A percentile compares a stretch with the other conserved stretches of the same genome.
These are phyloP conservation scores for Pogonognathellus flavescens DNA, from an alignment of 1,140 invertebrate species.

Conservation along the genomic window DNA sequence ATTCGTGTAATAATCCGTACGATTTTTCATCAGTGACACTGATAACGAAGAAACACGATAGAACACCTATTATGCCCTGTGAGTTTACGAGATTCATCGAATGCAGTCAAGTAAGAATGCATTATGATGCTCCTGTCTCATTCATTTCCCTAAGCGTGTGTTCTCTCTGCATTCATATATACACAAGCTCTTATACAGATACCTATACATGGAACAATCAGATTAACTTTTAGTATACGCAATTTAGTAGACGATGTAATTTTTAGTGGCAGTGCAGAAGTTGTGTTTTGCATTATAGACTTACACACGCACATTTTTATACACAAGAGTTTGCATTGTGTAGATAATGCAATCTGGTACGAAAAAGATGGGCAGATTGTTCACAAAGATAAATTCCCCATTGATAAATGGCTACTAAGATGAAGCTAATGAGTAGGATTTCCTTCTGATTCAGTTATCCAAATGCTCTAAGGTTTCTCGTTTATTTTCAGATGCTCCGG, in stretches of 20 bases:
- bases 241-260: no score
- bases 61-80: no score
- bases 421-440: constrained; percentile 28
- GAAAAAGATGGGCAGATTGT: neutral
- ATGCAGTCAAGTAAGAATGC: no score
- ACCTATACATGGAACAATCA: no score
- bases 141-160: no score
- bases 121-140: no score
- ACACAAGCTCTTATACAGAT: no score
- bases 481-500: constrained; percentile 64
- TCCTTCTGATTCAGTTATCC: neutral
- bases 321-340: neutral
- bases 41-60: constrained; percentile 32
- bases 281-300: no score
- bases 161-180: no score
- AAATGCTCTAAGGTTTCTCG: constrained; percentile 2
- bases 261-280: no score
- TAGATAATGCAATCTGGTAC: neutral
- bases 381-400: neutral
- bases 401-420: constrained; percentile 27
- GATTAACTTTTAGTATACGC: no score
- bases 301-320: neutral
- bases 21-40: constrained; percentile 40
- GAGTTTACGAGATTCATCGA: no score
- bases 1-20: constrained; percentile 46